Evolutionary conservation across 35 echinoderm and acorn worm species (phyloP), one percentile per base, ranked within the genome.

Genomic region (Chiridota heheva): DNA sequence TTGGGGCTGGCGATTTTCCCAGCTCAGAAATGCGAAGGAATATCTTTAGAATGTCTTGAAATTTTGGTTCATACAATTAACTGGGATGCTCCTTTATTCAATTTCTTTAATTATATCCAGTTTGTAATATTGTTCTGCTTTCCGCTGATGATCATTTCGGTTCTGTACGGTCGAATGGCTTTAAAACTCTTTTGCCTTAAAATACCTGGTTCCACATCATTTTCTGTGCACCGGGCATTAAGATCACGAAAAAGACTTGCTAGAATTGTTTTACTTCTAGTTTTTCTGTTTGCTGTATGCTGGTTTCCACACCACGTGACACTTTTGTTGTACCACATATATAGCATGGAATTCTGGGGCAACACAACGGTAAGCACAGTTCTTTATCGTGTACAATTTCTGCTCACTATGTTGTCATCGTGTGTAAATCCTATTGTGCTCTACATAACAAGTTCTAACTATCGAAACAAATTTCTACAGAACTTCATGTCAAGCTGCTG

Each of bases 401-500:
- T 78, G n/a, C 75, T 78, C 1, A 78, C 75, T 7, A 78, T 78
- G 75, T 29, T 78, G 31, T 78, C 75, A 27, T 78, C 75, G 18
- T 49, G 58, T 5, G 58, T 61, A 32, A 78, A 78, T 62, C 75
- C 75, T 10, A n/a, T 78, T n/a, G 62, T 78, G 17, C 47, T 78
- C 10, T 78, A 78, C 20, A 12, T 78, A 8, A 78, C 75, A 2
- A 78, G 75, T 42, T 78, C 75, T n/a, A n/a, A n/a, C n/a, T n/a
- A n/a, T n/a, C n/a, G n/a, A n/a, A n/a, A n/a, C n/a, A n/a, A n/a
- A n/a, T n/a, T n/a, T n/a, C n/a, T n/a, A n/a, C n/a, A n/a, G n/a
- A n/a, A n/a, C n/a, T n/a, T n/a, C n/a, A n/a, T n/a, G n/a, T n/a
- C n/a, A n/a, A n/a, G n/a, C n/a, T n/a, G n/a, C n/a, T n/a, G n/a